Evolutionary conservation across 1,140 invertebrate species (phyloP).

Genomic region (Drepana arcuata): DNA sequence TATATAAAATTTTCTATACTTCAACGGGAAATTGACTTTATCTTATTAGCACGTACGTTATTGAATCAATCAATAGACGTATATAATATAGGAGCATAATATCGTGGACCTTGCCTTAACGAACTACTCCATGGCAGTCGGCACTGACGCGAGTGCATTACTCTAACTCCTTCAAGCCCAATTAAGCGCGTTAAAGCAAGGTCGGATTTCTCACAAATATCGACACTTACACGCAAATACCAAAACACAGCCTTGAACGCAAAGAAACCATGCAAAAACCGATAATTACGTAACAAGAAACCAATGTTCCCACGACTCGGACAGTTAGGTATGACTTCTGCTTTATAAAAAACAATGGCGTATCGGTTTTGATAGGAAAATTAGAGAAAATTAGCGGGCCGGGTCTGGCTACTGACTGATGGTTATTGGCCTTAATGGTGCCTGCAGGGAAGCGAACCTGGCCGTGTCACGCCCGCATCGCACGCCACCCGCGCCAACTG

Average conservation of each 20-base stretch:
- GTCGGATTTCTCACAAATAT: constrained; percentile 22
- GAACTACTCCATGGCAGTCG: too few species aligned
- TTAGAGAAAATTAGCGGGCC: constrained; percentile 64
- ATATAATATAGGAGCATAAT: too few species aligned
- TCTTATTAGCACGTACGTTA: too few species aligned
- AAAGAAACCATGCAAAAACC: constrained; percentile 23
- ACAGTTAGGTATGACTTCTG: constrained; percentile 42
- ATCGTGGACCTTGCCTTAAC: too few species aligned
- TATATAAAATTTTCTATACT: too few species aligned
- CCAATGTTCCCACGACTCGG: constrained; percentile 49
- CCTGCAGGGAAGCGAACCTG: constrained; percentile 47
- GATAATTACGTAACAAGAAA: constrained; percentile 44
- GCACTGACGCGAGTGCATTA: too few species aligned
- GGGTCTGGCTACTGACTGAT: constrained; percentile 52
- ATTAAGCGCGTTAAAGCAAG: constrained; percentile 43
- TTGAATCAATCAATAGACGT: too few species aligned
- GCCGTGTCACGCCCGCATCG: constrained; percentile 46
- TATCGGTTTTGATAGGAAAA: constrained; percentile 65
- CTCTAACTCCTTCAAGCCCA: constrained; percentile 47
- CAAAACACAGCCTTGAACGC: constrained; percentile 31
- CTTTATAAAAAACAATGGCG: constrained; percentile 38
- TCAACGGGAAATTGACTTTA: too few species aligned
- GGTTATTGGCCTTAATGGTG: constrained; percentile 64
- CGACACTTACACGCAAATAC: constrained; percentile 13
- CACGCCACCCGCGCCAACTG: constrained; percentile 32